phyloP scores from a whole-genome alignment of 2,797 vertebrate species.

The Myiothlypis chrysogaster region DNA sequence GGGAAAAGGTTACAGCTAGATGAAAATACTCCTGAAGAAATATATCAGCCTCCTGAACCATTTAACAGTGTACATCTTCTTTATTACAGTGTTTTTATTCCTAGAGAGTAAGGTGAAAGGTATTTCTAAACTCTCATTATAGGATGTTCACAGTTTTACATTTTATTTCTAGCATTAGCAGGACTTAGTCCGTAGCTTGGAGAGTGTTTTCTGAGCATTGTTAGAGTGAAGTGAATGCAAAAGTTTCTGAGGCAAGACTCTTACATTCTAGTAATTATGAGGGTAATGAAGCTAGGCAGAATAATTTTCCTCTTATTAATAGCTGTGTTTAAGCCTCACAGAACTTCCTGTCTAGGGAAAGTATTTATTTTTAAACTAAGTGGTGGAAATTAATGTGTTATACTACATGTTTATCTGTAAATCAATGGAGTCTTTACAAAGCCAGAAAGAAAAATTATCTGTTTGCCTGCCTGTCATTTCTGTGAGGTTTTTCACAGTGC shows the following conservation, averaged over 20 bases:
- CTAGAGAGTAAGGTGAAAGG: not conserved
- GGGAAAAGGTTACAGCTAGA: not conserved
- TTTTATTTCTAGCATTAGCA: not conserved
- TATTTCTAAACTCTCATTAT: not conserved
- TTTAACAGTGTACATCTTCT: not conserved
- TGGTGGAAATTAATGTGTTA: not conserved
- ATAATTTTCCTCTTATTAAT: slow-evolving; percentile 19
- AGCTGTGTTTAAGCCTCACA: not conserved
- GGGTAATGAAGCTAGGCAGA: not conserved
- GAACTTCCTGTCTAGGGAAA: not conserved
- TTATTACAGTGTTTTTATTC: not conserved
- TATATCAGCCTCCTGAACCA: not conserved
- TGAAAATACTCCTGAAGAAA: slow-evolving; percentile 14
- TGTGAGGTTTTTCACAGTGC: not conserved
- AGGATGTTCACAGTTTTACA: not conserved
- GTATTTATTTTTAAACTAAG: slow-evolving; percentile 11
- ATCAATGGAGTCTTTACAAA: slow-evolving; percentile 4
- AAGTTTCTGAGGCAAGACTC: not conserved
- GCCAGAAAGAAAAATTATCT: not conserved
- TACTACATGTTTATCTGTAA: not conserved
- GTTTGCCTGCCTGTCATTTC: not conserved
- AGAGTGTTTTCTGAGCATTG: not conserved
- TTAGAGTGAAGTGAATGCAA: not conserved
- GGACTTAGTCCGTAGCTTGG: not conserved
- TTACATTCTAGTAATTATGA: not conserved